These are phyloP conservation scores for Scaptomyza tumidula DNA, from an alignment of 2,888 invertebrate species.

Conservation along the genomic window DNA sequence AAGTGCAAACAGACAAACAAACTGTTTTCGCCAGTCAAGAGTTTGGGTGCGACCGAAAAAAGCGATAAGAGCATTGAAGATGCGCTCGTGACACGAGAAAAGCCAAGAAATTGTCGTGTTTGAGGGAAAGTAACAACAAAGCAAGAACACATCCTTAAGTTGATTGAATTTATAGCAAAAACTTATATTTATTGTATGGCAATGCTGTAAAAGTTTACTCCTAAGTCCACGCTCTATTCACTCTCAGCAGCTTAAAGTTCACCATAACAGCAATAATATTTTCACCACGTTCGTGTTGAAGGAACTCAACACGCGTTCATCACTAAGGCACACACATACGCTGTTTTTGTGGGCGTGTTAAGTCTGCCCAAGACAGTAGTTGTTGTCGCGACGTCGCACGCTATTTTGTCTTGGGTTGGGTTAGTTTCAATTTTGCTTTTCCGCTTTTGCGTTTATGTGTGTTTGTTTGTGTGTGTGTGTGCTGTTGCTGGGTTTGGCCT, in stretches of 20 bases:
- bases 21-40: conserved; percentile 41
- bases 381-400: conserved; percentile 49
- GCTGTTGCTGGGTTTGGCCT: conserved; percentile 52
- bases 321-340: conserved; percentile 17
- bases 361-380: conserved; percentile 22
- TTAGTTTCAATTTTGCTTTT: conserved; percentile 76
- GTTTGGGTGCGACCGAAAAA: conserved; percentile 47
- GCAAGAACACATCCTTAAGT: too few species aligned
- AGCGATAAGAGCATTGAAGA: conserved; percentile 38
- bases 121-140: too few species aligned
- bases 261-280: background rate
- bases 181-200: background rate
- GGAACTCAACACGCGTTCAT: background rate
- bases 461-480: background rate
- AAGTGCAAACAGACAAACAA: conserved; percentile 38
- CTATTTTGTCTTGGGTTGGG: conserved; percentile 70
- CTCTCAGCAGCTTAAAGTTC: background rate
- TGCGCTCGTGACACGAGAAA: conserved; percentile 6
- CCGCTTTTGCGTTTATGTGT: conserved; percentile 51
- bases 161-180: too few species aligned
- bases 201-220: background rate
- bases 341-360: conserved; percentile 62
- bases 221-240: background rate
- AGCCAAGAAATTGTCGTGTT: too few species aligned
- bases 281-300: background rate